phyloP scores from a whole-genome alignment of 1,140 invertebrate species.

The Archivesica marissinica region DNA sequence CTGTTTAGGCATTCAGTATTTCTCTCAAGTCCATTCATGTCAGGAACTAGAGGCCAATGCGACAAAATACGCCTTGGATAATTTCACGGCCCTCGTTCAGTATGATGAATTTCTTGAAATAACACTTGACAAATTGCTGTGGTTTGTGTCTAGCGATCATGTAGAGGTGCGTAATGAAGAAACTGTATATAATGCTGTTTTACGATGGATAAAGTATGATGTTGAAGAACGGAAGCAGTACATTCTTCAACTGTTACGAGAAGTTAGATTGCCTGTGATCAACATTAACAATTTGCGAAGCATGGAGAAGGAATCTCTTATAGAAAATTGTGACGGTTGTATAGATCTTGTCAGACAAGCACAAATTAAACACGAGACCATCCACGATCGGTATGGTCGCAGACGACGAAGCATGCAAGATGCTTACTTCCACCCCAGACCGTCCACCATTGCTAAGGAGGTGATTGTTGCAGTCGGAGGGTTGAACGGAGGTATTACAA shows the following conservation, averaged over 20 bases:
- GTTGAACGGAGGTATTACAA: conserved; percentile 72
- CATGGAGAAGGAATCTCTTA: conserved; percentile 76
- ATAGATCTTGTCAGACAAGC: conserved; percentile 78
- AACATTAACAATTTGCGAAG: conserved; percentile 74
- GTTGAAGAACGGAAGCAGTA: conserved; percentile 78
- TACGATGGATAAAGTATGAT: conserved; percentile 83
- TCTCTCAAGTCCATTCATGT: conserved; percentile 83
- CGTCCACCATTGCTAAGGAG: conserved; percentile 83
- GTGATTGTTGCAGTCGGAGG: conserved; percentile 81
- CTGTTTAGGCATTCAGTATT: conserved; percentile 83
- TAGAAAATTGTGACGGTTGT: conserved; percentile 77
- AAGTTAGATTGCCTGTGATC: conserved; percentile 80
- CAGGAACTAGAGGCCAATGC: conserved; percentile 80
- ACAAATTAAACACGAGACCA: conserved; percentile 75
- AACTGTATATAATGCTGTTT: conserved; percentile 83
- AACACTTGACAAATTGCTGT: conserved; percentile 76
- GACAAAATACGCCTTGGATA: conserved; percentile 81
- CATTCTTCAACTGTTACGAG: conserved; percentile 77
- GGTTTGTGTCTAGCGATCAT: conserved; percentile 80
- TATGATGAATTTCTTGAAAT: conserved; percentile 83
- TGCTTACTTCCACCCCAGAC: conserved; percentile 77
- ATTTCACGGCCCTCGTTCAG: conserved; percentile 82
- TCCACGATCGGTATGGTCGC: conserved; percentile 76
- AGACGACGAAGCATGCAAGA: conserved; percentile 80
- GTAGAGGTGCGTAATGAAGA: conserved; percentile 83